phyloP scores from a whole-genome alignment of 2,888 invertebrate genomes.

The Xylota segnis region DNA sequence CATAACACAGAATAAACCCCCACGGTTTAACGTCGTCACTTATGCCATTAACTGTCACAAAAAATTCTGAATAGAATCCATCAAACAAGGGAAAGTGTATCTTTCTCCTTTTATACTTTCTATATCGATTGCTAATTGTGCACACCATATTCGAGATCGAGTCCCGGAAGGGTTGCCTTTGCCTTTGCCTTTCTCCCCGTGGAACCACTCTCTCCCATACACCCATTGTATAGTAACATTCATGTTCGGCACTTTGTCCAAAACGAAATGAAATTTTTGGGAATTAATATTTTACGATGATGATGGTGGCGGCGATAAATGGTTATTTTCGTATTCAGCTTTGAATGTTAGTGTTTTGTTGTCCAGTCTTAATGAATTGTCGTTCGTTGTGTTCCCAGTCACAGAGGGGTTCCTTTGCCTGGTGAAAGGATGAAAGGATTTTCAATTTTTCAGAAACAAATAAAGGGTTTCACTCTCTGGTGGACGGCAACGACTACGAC shows the following conservation, averaged over 20 bases:
- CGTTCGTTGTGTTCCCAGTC: constrained; percentile 7
- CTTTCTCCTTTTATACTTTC: constrained; percentile 1
- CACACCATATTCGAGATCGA: constrained; percentile 17
- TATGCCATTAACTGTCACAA: constrained; percentile 55
- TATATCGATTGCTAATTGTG: constrained; percentile 57
- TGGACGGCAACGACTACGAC: no score
- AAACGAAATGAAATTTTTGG: constrained; percentile 46
- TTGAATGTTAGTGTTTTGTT: constrained; percentile 44
- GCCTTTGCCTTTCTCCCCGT: constrained; percentile 6
- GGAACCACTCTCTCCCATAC: not conserved
- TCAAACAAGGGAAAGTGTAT: constrained; percentile 27
- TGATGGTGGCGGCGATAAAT: constrained; percentile 56
- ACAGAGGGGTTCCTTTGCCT: constrained; percentile 35
- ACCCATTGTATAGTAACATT: not conserved
- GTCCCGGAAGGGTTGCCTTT: constrained; percentile 52
- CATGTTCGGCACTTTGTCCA: constrained; percentile 46
- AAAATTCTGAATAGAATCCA: constrained; percentile 35
- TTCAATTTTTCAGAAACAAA: constrained; percentile 61
- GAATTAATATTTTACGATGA: constrained; percentile 56
- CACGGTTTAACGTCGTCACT: constrained; percentile 47
- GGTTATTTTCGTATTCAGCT: constrained; percentile 69
- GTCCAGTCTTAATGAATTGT: constrained; percentile 58
- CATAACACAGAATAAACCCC: constrained; percentile 2
- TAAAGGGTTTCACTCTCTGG: constrained; percentile 45
- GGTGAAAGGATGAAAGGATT: constrained; percentile 67